Base-by-base conservation (phyloP, 2,113 vertebrate genomes). In the Neodontobutis hainanensis region DNA sequence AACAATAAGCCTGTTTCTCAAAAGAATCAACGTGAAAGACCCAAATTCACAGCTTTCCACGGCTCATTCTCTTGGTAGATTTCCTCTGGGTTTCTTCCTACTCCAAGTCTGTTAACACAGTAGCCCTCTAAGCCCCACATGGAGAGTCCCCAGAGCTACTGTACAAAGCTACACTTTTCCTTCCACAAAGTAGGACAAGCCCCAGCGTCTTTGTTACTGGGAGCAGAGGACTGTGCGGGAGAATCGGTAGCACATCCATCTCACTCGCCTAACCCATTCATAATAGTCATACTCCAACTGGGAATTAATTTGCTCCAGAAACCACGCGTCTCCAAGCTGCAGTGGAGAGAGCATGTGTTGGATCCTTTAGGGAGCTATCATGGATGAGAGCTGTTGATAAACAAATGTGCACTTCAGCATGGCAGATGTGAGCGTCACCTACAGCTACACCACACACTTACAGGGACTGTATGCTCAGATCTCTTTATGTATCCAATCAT, bases 251-350 rank as follows among this genome's bases (percentile, higher is more conserved):
- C 68, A 71, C 84, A 87, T 91, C 85, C 68, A 77, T 90, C 87
- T 90, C 80, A 56, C 63, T 65, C 46, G 27, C 66, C 61, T 60
- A 46, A 32, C 75, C 82, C 79, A 90, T 91, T 90, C 87, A 90
- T 90, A 88, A 90, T 83, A 87, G 85, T 84, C 82, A 45, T 75
- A 70, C 75, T 82, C 67, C 81, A 83, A 73, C 81, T 67, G 81
- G 85, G 81, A 89, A 79, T 87, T 86, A 14, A 89, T 90, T 91
- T 91, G 82, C 77, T 85, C 81, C 77, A 82, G 77, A 87, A 89
- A 83, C 60, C 73, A 82, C 80, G 67, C 72, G 15, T 73, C 73
- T 83, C 60, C 59, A 57, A 19, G 42, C 10, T 7, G 12, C 71
- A 73, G 70, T 35, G 49, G 75, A 64, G 51, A 78, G 61, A 80